Evolutionary conservation across 1,140 invertebrate species (phyloP).

Genomic region (Caenorhabditis latens): DNA sequence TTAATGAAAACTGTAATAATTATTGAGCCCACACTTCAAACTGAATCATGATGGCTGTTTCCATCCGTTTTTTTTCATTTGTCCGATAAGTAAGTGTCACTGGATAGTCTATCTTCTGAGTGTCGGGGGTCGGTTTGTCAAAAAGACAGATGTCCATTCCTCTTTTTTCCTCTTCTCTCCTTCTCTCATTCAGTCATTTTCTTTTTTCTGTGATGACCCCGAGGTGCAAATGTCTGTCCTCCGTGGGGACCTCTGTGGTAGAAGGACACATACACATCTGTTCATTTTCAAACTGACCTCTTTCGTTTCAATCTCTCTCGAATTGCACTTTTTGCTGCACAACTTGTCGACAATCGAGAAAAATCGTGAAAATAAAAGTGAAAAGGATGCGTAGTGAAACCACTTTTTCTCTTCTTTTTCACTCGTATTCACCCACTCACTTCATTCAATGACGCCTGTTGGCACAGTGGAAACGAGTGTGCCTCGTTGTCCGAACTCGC

Average conservation of each 20-base stretch:
- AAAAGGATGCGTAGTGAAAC: conserved; percentile 41
- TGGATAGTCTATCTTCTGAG: neutral
- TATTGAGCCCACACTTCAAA: neutral
- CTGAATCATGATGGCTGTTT: conserved; percentile 12
- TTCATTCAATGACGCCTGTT: conserved; percentile 42
- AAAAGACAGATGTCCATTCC: conserved; percentile 45
- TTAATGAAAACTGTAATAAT: neutral
- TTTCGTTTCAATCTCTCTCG: neutral
- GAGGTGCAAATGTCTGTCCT: conserved; percentile 46
- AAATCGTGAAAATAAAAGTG: conserved; percentile 1
- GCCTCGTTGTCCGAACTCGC: neutral
- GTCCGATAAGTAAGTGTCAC: conserved; percentile 41
- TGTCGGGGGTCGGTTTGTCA: conserved; percentile 24
- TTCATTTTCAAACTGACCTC: conserved; percentile 41
- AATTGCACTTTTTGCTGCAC: conserved; percentile 7
- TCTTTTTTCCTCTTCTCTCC: neutral
- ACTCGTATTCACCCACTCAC: conserved; percentile 49
- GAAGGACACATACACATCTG: conserved; percentile 42
- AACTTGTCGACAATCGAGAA: conserved; percentile 39
- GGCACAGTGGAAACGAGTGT: conserved; percentile 15
- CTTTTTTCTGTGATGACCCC: conserved; percentile 40
- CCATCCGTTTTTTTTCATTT: neutral
- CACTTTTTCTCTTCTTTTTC: conserved; percentile 43
- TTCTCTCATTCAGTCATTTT: conserved; percentile 19
- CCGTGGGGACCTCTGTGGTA: conserved; percentile 7